Evolutionary conservation across 2,113 vertebrate species (phyloP).

Genomic region (Nannospalax galili): DNA sequence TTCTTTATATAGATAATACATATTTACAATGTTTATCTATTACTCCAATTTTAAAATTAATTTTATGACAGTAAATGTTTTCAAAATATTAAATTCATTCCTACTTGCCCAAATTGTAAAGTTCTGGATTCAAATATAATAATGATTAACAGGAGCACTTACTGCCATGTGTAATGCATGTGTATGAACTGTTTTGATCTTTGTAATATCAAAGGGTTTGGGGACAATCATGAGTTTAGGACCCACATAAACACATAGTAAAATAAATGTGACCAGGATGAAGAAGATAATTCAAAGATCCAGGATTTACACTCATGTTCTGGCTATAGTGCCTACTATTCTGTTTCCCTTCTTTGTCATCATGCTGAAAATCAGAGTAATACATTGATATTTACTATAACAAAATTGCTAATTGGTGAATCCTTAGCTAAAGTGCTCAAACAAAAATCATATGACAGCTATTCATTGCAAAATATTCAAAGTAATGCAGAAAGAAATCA

Average conservation of each 20-base stretch:
- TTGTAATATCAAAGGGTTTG: not conserved
- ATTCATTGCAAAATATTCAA: not conserved
- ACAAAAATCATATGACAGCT: not conserved
- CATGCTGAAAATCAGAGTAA: not conserved
- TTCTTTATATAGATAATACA: not conserved
- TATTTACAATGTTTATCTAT: not conserved
- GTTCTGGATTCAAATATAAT: not conserved
- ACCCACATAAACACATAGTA: not conserved
- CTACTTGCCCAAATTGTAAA: not conserved
- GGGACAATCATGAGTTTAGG: not conserved
- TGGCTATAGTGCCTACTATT: accelerated
- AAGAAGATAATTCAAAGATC: not conserved
- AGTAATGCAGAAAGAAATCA: not conserved
- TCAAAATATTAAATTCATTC: not conserved
- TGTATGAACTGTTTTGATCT: not conserved
- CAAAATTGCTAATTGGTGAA: not conserved
- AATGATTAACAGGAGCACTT: not conserved
- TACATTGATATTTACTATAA: not conserved
- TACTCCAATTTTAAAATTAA: not conserved
- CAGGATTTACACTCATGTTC: not conserved
- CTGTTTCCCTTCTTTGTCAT: not conserved
- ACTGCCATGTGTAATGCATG: no score
- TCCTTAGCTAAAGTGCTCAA: not conserved
- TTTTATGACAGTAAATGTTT: not conserved
- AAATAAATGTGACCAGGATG: not conserved